Percentiles rank a stretch among this genome's conserved stretches.
Evolutionary conservation across 1,140 invertebrate species (phyloP).

Genomic region (Dinothrombium tinctorium): DNA sequence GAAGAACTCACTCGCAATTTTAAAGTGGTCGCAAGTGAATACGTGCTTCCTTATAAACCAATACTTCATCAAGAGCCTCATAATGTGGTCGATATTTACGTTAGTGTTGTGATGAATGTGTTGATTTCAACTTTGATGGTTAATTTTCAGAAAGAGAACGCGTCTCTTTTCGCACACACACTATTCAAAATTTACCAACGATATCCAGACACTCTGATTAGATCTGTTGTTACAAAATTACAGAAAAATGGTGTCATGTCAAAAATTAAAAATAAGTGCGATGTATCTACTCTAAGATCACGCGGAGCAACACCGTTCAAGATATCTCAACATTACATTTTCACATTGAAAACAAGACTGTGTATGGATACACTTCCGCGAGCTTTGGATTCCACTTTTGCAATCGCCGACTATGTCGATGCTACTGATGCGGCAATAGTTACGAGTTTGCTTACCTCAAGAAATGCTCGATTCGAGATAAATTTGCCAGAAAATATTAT

Average conservation of each 20-base stretch:
- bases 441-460: background rate
- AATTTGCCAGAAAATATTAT: conserved; percentile 2
- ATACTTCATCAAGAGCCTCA: conserved; percentile 13
- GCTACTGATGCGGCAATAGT: background rate
- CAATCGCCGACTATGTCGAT: background rate
- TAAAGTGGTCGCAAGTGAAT: conserved; percentile 11
- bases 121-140: conserved; percentile 27
- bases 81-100: conserved; percentile 20
- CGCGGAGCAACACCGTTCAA: conserved; percentile 16
- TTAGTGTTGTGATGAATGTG: conserved; percentile 17
- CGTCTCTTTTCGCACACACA: conserved; percentile 27
- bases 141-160: conserved; percentile 30
- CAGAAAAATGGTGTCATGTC: conserved; percentile 29
- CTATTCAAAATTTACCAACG: conserved; percentile 44
- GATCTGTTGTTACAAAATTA: conserved; percentile 31
- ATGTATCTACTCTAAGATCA: background rate
- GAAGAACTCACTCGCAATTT: conserved; percentile 12
- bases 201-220: conserved; percentile 34
- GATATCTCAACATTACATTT: conserved; percentile 11
- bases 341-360: conserved; percentile 9
- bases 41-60: conserved; percentile 9
- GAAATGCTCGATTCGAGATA: conserved; percentile 1
- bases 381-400: conserved; percentile 13
- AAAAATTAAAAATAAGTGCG: conserved; percentile 7
- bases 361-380: conserved; percentile 5